A percentile compares a stretch with the other conserved stretches of the same genome.
These are phyloP conservation scores for Numenius phaeopus DNA, from an alignment of 2,797 vertebrate genomes.

Conservation along the genomic window DNA sequence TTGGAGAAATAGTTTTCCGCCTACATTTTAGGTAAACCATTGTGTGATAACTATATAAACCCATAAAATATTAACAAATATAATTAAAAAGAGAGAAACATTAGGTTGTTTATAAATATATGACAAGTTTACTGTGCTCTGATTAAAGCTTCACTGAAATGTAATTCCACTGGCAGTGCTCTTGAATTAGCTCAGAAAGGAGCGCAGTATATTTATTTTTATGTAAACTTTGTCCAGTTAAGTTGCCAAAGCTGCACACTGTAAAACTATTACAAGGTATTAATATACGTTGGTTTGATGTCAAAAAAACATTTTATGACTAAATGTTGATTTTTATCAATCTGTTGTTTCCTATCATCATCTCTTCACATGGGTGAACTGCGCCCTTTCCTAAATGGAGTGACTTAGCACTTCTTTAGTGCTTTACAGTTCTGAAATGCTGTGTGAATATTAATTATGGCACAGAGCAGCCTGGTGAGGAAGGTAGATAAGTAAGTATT, in stretches of 20 bases:
- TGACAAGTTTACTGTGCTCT: not conserved
- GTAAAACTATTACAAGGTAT: not conserved
- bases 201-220: not conserved
- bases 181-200: not conserved
- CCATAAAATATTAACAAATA: not conserved
- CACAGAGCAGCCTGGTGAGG: not conserved
- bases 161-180: not conserved
- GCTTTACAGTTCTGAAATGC: not conserved
- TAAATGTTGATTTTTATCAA: not conserved
- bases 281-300: not conserved
- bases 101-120: not conserved
- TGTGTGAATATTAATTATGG: not conserved
- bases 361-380: not conserved
- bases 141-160: not conserved
- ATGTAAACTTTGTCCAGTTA: not conserved
- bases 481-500: constrained; percentile 48
- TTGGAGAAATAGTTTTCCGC: not conserved
- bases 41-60: not conserved
- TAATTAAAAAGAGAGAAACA: not conserved
- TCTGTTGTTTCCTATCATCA: not conserved
- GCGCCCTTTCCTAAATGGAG: not conserved
- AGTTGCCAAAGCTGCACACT: not conserved
- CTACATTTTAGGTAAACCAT: not conserved
- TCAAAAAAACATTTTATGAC: not conserved
- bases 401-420: not conserved